A percentile compares a stretch with the other conserved stretches of the same genome.
phyloP scores from a whole-genome alignment of 53 echinoderm and acorn worm genomes.

The Pentamera pediparva region DNA sequence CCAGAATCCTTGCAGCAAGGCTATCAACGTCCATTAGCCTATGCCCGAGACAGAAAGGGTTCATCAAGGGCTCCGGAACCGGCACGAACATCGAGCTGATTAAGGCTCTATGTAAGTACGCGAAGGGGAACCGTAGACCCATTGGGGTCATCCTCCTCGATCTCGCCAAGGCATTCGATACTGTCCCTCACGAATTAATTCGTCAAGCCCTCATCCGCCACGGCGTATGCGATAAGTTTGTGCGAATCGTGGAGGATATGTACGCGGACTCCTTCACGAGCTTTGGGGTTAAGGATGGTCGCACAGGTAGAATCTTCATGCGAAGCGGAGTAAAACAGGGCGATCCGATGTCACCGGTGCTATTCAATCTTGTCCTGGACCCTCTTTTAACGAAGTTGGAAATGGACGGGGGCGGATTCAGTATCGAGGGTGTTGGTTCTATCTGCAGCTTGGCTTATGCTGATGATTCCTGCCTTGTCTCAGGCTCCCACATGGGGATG shows the following conservation, averaged over 20 bases:
- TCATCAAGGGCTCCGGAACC: not conserved
- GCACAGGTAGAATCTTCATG: not conserved
- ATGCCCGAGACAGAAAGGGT: not conserved
- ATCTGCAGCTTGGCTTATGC: not conserved
- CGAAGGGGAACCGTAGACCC: not conserved
- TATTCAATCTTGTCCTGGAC: not conserved
- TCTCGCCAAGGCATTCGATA: not conserved
- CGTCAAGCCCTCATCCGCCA: not conserved
- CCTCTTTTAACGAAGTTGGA: not conserved
- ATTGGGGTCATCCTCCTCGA: not conserved
- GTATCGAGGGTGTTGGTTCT: not conserved
- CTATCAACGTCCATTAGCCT: not conserved
- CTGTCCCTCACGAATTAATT: not conserved
- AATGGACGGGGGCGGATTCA: not conserved
- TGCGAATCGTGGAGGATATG: not conserved
- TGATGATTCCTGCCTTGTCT: conserved; percentile 2
- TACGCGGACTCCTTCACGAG: not conserved
- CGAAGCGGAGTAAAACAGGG: not conserved
- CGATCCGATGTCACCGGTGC: not conserved
- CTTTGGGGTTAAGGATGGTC: not conserved
- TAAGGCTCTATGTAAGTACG: not conserved
- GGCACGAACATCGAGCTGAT: not conserved
- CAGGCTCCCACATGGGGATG: not conserved
- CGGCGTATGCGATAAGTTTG: not conserved
- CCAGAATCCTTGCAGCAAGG: not conserved